Conservation (phyloP, 2,797 vertebrate genomes). For the Xiphorhynchus erythropygius region DNA sequence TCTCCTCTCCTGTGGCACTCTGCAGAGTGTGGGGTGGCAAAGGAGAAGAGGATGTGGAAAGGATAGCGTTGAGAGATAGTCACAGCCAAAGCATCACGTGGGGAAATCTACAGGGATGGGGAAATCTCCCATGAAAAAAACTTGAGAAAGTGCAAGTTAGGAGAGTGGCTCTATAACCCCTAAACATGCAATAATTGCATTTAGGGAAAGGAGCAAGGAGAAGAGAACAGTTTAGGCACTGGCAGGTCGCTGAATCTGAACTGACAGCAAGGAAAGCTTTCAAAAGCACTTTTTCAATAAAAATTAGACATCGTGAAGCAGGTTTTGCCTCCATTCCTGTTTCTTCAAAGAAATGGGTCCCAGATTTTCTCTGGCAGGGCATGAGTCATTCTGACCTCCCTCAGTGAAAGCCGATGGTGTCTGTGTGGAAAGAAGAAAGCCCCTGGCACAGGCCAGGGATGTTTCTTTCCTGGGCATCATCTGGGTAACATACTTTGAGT, state of each 20-base stretch:
- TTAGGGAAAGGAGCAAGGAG: neutral
- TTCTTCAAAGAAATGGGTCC: constrained; percentile 13
- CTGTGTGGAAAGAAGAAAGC: neutral
- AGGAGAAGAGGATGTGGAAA: neutral
- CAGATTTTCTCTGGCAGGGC: neutral
- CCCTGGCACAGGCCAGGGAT: neutral
- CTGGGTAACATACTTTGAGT: neutral
- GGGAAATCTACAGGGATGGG: neutral
- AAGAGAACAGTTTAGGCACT: neutral
- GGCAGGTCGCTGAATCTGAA: neutral
- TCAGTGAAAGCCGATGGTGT: neutral
- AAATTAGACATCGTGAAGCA: neutral
- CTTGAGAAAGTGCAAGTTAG: neutral
- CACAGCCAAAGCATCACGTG: neutral
- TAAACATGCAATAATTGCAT: neutral
- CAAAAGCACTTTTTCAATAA: neutral
- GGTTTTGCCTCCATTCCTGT: neutral
- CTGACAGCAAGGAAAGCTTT: neutral
- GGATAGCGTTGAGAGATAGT: neutral
- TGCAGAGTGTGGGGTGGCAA: neutral
- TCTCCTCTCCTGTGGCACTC: neutral
- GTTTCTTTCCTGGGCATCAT: constrained; percentile 2
- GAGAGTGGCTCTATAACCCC: neutral
- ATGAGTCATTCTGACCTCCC: constrained; percentile 23
- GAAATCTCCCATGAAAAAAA: neutral